Percentiles rank a stretch among this genome's conserved stretches.
These are phyloP conservation scores for Phymorhynchus buccinoides DNA, from an alignment of 1,140 invertebrate genomes.

Conservation along the genomic window DNA sequence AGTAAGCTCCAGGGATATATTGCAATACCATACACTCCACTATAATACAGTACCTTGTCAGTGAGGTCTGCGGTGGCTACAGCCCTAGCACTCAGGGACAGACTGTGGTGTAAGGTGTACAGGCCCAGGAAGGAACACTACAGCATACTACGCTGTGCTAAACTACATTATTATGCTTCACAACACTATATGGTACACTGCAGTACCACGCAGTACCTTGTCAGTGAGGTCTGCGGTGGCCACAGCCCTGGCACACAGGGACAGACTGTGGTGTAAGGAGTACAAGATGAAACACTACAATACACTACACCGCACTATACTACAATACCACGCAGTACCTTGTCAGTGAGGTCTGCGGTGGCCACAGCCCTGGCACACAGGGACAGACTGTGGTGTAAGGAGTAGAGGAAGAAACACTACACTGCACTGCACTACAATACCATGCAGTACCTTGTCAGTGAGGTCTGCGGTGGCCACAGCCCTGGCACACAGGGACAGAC, in stretches of 20 bases:
- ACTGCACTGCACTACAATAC: too few species aligned
- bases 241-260: conserved; percentile 6
- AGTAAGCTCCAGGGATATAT: too few species aligned
- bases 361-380: conserved; percentile 6
- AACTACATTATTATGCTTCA: too few species aligned
- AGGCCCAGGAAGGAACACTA: conserved; percentile 32
- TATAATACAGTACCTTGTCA: conserved; percentile 23
- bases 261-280: not conserved
- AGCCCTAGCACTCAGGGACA: conserved; percentile 4
- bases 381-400: not conserved
- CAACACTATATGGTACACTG: too few species aligned
- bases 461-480: conserved; percentile 18
- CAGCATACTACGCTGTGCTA: too few species aligned
- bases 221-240: conserved; percentile 19
- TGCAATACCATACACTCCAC: too few species aligned
- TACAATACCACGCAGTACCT: too few species aligned
- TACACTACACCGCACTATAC: too few species aligned
- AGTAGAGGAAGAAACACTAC: too few species aligned
- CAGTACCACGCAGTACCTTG: conserved; percentile 15
- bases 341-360: conserved; percentile 22
- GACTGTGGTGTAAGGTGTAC: not conserved
- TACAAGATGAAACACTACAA: too few species aligned
- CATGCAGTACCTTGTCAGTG: conserved; percentile 32
- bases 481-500: conserved; percentile 20
- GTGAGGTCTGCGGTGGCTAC: conserved; percentile 27